A percentile compares a stretch with the other conserved stretches of the same genome.
These are phyloP conservation scores for Cloeon dipterum DNA, from an alignment of 2,888 invertebrate species.

Conservation along the genomic window DNA sequence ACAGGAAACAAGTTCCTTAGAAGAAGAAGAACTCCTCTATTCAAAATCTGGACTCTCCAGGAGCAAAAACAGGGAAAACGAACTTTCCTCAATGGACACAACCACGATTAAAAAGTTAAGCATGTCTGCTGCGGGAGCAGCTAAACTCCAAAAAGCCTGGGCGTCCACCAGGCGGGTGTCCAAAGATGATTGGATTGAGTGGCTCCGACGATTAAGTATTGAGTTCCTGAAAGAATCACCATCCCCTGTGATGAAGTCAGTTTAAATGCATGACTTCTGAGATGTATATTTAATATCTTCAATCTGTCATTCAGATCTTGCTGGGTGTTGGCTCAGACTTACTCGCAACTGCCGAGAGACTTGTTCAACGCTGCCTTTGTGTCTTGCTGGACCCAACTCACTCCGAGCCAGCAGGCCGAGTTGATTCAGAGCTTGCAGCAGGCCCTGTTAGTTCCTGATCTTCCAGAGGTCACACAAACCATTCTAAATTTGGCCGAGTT, in stretches of 20 bases:
- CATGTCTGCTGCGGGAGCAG: slow-evolving; percentile 57
- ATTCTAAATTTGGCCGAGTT: slow-evolving; percentile 95
- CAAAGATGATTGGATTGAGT: slow-evolving; percentile 97
- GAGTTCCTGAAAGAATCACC: slow-evolving; percentile 88
- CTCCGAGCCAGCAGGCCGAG: slow-evolving; percentile 54
- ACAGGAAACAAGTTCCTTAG: slow-evolving; percentile 38
- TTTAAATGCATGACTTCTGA: background rate
- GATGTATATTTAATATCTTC: slow-evolving; percentile 3
- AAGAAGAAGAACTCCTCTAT: slow-evolving; percentile 47
- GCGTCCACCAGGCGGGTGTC: slow-evolving; percentile 80
- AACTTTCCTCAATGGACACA: slow-evolving; percentile 37
- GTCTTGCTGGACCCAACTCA: slow-evolving; percentile 94
- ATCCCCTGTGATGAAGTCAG: slow-evolving; percentile 61
- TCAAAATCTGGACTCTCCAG: slow-evolving; percentile 35
- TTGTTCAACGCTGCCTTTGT: slow-evolving; percentile 97
- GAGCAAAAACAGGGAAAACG: slow-evolving; percentile 47
- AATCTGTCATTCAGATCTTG: slow-evolving; percentile 41
- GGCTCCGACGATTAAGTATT: slow-evolving; percentile 78
- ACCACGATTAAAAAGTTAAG: slow-evolving; percentile 57
- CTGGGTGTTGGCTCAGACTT: slow-evolving; percentile 75
- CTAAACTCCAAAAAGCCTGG: slow-evolving; percentile 74
- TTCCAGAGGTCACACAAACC: slow-evolving; percentile 89
- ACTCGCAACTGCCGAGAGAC: slow-evolving; percentile 86
- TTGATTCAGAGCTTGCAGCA: slow-evolving; percentile 68
- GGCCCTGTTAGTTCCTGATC: slow-evolving; percentile 76